phyloP scores from a whole-genome alignment of 2,888 invertebrate species.

The Pherbina coryleti region DNA sequence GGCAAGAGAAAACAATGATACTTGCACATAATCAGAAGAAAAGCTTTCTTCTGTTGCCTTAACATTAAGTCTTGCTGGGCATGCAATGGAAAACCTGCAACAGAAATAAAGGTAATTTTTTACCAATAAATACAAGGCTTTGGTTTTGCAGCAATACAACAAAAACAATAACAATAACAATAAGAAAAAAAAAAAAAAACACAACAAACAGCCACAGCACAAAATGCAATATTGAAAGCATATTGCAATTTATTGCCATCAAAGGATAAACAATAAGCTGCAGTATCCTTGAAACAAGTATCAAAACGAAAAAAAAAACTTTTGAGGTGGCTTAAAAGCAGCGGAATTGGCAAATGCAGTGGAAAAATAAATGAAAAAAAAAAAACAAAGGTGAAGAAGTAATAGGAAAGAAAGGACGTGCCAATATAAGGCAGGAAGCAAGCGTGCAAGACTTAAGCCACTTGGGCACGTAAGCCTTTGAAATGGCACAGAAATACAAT shows the following conservation, averaged over 20 bases:
- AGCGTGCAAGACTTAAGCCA: conserved; percentile 30
- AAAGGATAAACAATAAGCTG: conserved; percentile 34
- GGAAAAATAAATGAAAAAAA: too few species aligned
- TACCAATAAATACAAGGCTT: conserved; percentile 28
- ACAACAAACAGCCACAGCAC: background rate
- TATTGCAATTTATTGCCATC: conserved; percentile 37
- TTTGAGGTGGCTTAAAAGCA: too few species aligned
- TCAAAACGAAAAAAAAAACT: background rate
- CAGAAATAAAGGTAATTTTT: conserved; percentile 18
- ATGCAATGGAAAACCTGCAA: background rate
- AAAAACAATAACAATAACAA: conserved; percentile 24
- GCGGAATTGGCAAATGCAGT: background rate
- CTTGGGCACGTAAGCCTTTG: conserved; percentile 37
- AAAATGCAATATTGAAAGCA: conserved; percentile 36
- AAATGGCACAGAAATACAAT: conserved; percentile 37
- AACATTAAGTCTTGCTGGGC: background rate
- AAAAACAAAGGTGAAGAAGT: background rate
- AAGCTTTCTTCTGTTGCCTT: conserved; percentile 3
- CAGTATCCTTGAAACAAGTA: conserved; percentile 8
- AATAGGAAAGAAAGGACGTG: background rate
- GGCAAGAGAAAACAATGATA: background rate
- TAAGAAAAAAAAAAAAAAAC: too few species aligned
- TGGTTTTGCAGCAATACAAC: conserved; percentile 17
- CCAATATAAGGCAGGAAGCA: background rate
- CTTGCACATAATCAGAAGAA: background rate